phyloP scores from a whole-genome alignment of 2,888 invertebrate genomes.

The Drosophila putrida region DNA sequence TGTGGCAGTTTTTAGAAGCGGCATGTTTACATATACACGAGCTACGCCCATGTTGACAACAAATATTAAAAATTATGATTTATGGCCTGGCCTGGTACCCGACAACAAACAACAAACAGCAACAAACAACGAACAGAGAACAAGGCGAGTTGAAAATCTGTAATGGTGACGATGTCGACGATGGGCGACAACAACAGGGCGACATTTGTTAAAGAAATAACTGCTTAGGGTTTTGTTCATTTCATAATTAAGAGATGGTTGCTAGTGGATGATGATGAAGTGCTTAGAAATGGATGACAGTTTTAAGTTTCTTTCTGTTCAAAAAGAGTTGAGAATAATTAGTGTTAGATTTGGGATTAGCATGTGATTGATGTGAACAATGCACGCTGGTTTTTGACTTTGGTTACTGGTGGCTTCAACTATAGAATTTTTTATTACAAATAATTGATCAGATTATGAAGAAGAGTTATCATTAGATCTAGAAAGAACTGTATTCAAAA shows the following conservation, averaged over 20 bases:
- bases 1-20: constrained; percentile 54
- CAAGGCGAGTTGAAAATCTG: constrained; percentile 62
- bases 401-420: not conserved
- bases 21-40: constrained; percentile 65
- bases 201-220: constrained; percentile 70
- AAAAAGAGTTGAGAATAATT: not conserved
- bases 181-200: constrained; percentile 43
- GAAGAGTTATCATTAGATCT: not conserved
- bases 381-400: not conserved
- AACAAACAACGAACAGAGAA: constrained; percentile 25
- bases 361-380: not conserved
- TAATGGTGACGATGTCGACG: constrained; percentile 62
- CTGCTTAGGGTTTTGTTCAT: constrained; percentile 57
- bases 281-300: constrained; percentile 55
- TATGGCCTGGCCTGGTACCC: constrained; percentile 58
- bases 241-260: constrained; percentile 74
- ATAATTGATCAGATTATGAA: not conserved
- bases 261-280: constrained; percentile 26
- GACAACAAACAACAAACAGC: constrained; percentile 15
- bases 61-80: constrained; percentile 83
- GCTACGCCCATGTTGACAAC: constrained; percentile 83
- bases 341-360: constrained; percentile 10
- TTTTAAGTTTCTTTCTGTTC: constrained; percentile 6
- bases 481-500: not conserved
- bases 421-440: not conserved